Percentiles rank a stretch among this genome's conserved stretches.
These are phyloP conservation scores for Phrynocephalus forsythii DNA, from an alignment of 2,797 vertebrate genomes.

Conservation along the genomic window DNA sequence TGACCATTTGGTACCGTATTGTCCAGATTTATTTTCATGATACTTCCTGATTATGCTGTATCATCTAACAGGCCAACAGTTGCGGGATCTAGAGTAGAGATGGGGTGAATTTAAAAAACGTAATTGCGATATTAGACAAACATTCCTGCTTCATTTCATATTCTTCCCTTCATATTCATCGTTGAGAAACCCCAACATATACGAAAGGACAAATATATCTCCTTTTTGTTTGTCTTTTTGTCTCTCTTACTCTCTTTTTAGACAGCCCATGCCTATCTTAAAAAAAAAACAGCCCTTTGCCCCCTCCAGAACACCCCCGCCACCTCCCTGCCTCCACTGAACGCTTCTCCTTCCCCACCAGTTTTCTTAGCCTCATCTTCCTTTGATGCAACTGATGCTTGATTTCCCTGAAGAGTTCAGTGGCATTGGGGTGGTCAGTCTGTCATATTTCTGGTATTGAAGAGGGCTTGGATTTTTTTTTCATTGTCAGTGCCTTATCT, in stretches of 20 bases:
- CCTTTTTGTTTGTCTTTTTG: too few relatives aligned
- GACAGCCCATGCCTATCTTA: too few relatives aligned
- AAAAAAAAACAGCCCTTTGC: too few relatives aligned
- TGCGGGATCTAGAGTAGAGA: background rate
- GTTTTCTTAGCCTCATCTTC: background rate
- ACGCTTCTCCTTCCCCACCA: background rate
- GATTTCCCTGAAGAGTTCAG: background rate
- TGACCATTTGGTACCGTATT: background rate
- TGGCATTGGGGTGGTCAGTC: background rate
- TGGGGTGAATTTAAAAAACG: too few relatives aligned
- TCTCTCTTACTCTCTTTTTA: too few relatives aligned
- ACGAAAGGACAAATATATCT: too few relatives aligned
- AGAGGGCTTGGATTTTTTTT: constrained; percentile 30
- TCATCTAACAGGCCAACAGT: background rate
- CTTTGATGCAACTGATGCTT: background rate
- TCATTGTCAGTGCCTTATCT: constrained; percentile 13
- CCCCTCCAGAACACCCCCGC: too few relatives aligned
- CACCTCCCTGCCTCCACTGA: too few relatives aligned
- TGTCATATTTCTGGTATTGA: constrained; percentile 45
- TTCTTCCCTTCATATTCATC: too few relatives aligned
- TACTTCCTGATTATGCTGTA: background rate
- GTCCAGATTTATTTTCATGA: background rate
- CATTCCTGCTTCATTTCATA: too few relatives aligned
- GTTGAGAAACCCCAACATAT: too few relatives aligned
- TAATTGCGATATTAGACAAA: too few relatives aligned